Base-by-base conservation (phyloP, 2,888 invertebrate genomes). In the Pocota personata region DNA sequence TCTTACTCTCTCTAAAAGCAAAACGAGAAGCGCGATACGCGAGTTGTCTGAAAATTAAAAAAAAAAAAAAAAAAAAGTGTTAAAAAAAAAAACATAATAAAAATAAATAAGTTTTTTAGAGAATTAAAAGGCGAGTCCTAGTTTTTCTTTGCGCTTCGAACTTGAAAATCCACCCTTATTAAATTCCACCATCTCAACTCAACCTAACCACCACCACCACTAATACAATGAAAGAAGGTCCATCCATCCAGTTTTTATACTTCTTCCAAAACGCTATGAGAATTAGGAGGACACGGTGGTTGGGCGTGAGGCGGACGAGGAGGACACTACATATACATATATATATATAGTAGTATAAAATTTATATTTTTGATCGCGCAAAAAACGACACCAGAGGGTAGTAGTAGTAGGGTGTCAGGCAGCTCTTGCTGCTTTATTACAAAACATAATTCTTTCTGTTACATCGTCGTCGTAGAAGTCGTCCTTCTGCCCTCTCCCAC, bases 401-500 rank as follows among this genome's bases (percentile, higher is more conserved):
- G 48, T 24, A 16, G 52, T 37, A 2, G 8, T n/a, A 32, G 52
- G 21, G 50, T 35, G 52, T 30, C 5, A 58, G n/a, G 6, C 8
- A 16, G 21, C 60, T 32, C 35, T 35, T 32, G 83, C 52, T 78
- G 83, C 73, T 73, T 83, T 79, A 83, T 83, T 73, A 62, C 78
- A 79, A 79, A 73, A 72, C 79, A 83, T 83, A 73, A 83, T 83
- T 83, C 79, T 83, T 83, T 71, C 77, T 66, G 60, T 77, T 77
- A 77, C 77, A 82, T 52, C 78, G 73, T 48, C 67, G 14, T 76
- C 48, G 50, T 50, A 10, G 48, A 50, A 12, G 12, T 40, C 73
- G 66, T 75, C 75, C 66, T 79, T 80, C 66, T 10, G 37, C 32
- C 19, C 12, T 1, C 19, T 3, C 32, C 3, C 14, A 37, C 60